Evolutionary conservation across 2,888 invertebrate species (phyloP), one percentile per base, ranked within the genome.

Genomic region (Drosophila longiperda): DNA sequence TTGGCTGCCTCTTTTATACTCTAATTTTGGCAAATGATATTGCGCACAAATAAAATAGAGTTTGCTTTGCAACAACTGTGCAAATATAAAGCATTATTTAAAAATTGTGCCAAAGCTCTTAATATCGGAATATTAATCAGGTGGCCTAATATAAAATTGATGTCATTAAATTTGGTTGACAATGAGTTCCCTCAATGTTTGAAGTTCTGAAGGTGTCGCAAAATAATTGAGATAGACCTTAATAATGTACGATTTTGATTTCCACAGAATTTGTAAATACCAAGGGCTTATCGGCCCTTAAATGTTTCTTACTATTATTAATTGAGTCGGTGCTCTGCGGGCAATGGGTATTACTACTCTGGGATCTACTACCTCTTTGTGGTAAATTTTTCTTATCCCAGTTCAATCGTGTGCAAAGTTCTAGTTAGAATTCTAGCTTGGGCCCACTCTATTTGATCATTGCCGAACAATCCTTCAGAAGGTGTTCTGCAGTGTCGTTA

Each of bases 1-100:
- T 26, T 11, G 17, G 23, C 33, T 32, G 34, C 38, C 11, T 29
- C 68, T 89, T 86, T 73, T 86, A 87, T 86, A 86, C 57, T 17
- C 17, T 62, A 66, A 7, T 45, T 68, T 57, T 68, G 48, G 53
- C 64, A 38, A 55, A 66, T 3, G 50, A 60, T 64, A 68, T 55
- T 33, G 55, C 12, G n/a, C 52, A 36, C 57, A 49, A 59, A 80
- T 42, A 8, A 23, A 45, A 29, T 12, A 38, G 53, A 53, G 32
- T 50, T 60, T 55, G 29, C 17, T 54, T 59, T 32, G 20, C 60
- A 72, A 58, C 88, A 86, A 66, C 75, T 86, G 78, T 49, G 42
- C 36, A 74, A 78, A 82, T 82, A 79, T 71, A 63, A 52, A 23
- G 26, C 15, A 6, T 23, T 62, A 53, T 65, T 42, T 12, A 3